A percentile compares a stretch with the other conserved stretches of the same genome.
Conservation (phyloP, 2,113 vertebrate genomes). For the Thryonomys swinderianus region DNA sequence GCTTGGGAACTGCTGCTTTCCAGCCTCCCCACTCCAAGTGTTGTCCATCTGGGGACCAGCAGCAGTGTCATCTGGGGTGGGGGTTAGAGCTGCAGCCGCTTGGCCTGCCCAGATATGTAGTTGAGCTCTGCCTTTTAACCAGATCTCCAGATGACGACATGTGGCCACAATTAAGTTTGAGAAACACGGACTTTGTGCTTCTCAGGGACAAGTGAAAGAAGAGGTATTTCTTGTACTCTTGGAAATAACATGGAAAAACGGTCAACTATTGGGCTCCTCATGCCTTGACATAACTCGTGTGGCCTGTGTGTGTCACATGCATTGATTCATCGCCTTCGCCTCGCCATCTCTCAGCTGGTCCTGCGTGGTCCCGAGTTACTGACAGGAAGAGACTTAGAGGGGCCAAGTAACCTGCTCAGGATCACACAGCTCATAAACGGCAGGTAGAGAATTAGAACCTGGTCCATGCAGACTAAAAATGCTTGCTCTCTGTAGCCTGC, state of each 20-base stretch:
- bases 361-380: not conserved
- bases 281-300: not conserved
- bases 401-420: not conserved
- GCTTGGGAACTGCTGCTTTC: not conserved
- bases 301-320: too few species aligned
- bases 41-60: not conserved
- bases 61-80: not conserved
- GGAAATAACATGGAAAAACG: not conserved
- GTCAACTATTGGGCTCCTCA: not conserved
- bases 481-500: not conserved
- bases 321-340: not conserved
- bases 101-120: not conserved
- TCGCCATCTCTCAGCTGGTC: not conserved
- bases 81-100: not conserved
- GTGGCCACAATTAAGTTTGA: not conserved
- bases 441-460: not conserved
- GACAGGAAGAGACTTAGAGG: not conserved
- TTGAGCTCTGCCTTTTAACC: not conserved
- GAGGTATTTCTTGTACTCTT: not conserved
- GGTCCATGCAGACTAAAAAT: not conserved
- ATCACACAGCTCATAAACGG: not conserved
- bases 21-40: not conserved
- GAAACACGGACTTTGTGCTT: not conserved
- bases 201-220: not conserved
- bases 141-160: not conserved